Conservation (phyloP, 2,797 vertebrate species). For the Loris lydekkerianus region DNA sequence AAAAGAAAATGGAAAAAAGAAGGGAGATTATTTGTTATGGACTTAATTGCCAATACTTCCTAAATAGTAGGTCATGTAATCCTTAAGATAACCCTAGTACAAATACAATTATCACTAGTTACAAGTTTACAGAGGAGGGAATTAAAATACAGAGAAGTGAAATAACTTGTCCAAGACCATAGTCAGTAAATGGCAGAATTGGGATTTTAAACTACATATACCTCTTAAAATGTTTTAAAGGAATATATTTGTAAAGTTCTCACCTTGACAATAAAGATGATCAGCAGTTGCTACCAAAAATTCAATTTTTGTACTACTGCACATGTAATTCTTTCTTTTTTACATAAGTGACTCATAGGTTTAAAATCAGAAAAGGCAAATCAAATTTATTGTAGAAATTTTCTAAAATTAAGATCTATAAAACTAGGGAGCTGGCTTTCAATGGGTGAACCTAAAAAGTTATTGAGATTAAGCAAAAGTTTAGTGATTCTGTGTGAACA, state of each 20-base stretch:
- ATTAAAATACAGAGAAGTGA: background rate
- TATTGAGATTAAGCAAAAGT: conserved; percentile 1
- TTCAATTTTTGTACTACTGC: background rate
- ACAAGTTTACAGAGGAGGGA: background rate
- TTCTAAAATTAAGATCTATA: conserved; percentile 23
- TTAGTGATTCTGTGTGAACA: background rate
- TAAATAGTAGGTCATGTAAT: conserved; percentile 34
- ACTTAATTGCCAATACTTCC: conserved; percentile 3
- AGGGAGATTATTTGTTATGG: background rate
- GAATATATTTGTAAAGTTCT: background rate
- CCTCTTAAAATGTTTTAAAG: conserved; percentile 32
- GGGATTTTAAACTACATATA: background rate
- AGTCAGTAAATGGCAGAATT: background rate
- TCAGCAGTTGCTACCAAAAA: background rate
- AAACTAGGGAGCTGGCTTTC: background rate
- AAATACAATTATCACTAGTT: background rate
- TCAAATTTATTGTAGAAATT: conserved; percentile 7
- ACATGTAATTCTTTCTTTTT: background rate
- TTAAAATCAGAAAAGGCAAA: conserved; percentile 39
- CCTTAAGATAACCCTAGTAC: background rate
- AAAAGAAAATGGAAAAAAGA: background rate
- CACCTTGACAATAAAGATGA: background rate
- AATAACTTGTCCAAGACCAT: background rate
- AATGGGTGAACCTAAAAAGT: background rate
- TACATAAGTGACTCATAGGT: background rate